Conservation (phyloP, 2,888 invertebrate genomes). For the Parnassius orleans region DNA sequence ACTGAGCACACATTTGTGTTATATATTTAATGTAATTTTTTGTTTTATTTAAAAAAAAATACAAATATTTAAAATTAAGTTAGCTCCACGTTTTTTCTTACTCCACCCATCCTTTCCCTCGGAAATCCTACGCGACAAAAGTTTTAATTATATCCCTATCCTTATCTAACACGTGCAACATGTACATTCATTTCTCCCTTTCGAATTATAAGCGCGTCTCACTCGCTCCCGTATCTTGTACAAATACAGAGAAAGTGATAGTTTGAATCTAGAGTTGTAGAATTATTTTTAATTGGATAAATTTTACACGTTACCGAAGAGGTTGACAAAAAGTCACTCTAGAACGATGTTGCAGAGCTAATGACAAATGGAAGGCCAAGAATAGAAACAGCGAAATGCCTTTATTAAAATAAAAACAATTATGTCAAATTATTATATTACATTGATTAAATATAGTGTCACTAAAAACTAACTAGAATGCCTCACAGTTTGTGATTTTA, state of each 20-base stretch:
- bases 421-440: too few species aligned
- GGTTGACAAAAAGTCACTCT: conserved; percentile 4
- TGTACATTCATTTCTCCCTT: conserved; percentile 35
- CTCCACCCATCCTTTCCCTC: conserved; percentile 63
- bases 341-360: neutral
- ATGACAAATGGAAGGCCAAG: too few species aligned
- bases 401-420: too few species aligned
- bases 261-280: conserved; percentile 30
- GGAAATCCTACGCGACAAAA: conserved; percentile 77
- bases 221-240: conserved; percentile 25
- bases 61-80: neutral
- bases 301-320: conserved; percentile 13
- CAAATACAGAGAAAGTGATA: conserved; percentile 26
- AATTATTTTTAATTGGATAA: conserved; percentile 23
- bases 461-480: too few species aligned
- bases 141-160: conserved; percentile 76
- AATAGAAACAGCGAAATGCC: too few species aligned
- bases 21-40: too few species aligned
- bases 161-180: conserved; percentile 41
- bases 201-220: conserved; percentile 33
- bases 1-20: too few species aligned
- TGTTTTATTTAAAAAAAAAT: too few species aligned
- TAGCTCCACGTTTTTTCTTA: conserved; percentile 39
- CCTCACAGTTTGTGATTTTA: too few species aligned
- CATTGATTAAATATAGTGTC: too few species aligned